Conservation (phyloP, 2,888 invertebrate species). For the Heliconius ismenius region DNA sequence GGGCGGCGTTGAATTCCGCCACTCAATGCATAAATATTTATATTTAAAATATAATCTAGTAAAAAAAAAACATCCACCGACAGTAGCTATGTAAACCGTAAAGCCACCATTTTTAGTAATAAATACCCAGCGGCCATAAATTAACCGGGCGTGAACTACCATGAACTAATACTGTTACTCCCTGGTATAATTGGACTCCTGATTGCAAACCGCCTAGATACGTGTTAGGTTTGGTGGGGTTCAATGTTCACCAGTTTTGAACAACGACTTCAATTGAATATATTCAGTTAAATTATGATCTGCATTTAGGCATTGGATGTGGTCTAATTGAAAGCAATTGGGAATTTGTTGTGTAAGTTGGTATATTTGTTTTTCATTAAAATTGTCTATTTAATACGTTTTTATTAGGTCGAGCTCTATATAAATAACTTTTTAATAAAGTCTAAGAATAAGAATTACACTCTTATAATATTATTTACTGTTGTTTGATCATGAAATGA, state of each 20-base stretch:
- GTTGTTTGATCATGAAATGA: too few species aligned
- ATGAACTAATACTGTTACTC: constrained; percentile 14
- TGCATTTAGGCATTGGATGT: not conserved
- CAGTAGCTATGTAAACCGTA: not conserved
- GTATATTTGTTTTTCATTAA: not conserved
- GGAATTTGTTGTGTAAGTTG: not conserved
- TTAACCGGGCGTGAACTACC: constrained; percentile 15
- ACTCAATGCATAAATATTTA: not conserved
- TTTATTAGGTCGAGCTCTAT: too few species aligned
- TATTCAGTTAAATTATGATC: constrained; percentile 9
- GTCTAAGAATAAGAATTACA: too few species aligned
- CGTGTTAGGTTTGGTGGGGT: constrained; percentile 30
- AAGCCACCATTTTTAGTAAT: not conserved
- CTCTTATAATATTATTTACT: too few species aligned
- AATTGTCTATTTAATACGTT: not conserved
- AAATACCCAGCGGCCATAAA: not conserved
- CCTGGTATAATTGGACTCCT: constrained; percentile 21
- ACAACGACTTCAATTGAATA: constrained; percentile 17
- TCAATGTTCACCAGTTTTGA: constrained; percentile 29
- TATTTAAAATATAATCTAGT: not conserved
- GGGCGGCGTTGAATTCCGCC: not conserved
- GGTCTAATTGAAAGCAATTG: not conserved
- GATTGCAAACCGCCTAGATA: constrained; percentile 28
- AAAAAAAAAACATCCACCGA: not conserved
- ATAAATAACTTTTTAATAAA: too few species aligned